phyloP scores from a whole-genome alignment of 2,888 invertebrate genomes.

The Pycnomerus fuliginosus region DNA sequence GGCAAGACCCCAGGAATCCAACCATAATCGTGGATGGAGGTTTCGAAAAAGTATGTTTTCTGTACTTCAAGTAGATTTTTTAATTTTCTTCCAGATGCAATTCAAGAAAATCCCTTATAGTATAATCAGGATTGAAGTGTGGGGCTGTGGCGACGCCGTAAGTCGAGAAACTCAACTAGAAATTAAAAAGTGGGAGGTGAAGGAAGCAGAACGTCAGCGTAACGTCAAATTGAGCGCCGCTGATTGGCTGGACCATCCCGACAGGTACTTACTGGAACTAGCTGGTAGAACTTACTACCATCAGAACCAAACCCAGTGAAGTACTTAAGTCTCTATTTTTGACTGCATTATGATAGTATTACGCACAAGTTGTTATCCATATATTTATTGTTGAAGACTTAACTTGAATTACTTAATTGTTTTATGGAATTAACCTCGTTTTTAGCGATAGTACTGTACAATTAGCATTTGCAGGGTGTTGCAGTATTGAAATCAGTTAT shows the following conservation, averaged over 20 bases:
- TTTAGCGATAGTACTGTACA: too few relatives aligned
- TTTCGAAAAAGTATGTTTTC: constrained; percentile 60
- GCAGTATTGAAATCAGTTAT: too few relatives aligned
- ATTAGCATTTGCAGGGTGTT: too few relatives aligned
- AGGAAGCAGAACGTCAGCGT: constrained; percentile 82
- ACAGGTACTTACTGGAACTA: constrained; percentile 85
- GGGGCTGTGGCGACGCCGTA: constrained; percentile 84
- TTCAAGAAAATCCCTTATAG: constrained; percentile 67
- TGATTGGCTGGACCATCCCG: constrained; percentile 96
- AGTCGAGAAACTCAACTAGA: constrained; percentile 81
- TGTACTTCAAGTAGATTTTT: not conserved
- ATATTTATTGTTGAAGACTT: too few relatives aligned
- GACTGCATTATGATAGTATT: too few relatives aligned
- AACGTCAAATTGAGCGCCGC: constrained; percentile 83
- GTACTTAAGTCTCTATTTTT: too few relatives aligned
- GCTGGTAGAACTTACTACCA: constrained; percentile 83
- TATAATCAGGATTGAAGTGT: constrained; percentile 68
- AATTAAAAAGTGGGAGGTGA: constrained; percentile 77
- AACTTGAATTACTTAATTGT: too few relatives aligned
- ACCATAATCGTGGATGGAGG: constrained; percentile 72
- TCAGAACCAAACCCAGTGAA: constrained; percentile 41
- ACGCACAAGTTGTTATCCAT: too few relatives aligned
- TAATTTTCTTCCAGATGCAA: constrained; percentile 51
- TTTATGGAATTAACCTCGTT: too few relatives aligned
- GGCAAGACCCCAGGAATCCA: constrained; percentile 76